A percentile compares a stretch with the other conserved stretches of the same genome.
Conservation (phyloP, 2,888 invertebrate genomes). For the Diploptera punctata region DNA sequence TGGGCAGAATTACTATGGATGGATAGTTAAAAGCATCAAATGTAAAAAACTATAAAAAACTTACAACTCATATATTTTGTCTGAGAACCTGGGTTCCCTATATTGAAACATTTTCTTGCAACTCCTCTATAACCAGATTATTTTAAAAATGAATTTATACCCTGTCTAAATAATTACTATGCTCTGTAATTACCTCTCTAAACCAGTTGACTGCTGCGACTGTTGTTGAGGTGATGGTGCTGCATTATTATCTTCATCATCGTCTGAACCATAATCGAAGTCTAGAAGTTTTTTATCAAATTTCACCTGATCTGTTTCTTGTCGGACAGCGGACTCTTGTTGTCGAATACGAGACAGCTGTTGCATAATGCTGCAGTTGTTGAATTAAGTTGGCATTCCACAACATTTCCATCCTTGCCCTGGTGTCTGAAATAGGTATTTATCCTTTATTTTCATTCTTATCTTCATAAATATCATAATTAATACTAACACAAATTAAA, state of each 20-base stretch:
- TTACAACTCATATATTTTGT: too few species aligned
- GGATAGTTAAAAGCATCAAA: too few species aligned
- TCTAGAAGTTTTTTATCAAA: conserved; percentile 86
- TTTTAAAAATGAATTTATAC: too few species aligned
- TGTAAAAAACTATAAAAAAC: too few species aligned
- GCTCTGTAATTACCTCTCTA: conserved; percentile 26
- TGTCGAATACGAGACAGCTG: conserved; percentile 60
- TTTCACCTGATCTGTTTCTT: conserved; percentile 57
- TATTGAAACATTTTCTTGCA: too few species aligned
- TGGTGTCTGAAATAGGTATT: conserved; percentile 10
- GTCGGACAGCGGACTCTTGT: conserved; percentile 37
- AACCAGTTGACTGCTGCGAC: conserved; percentile 33
- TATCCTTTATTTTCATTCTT: too few species aligned
- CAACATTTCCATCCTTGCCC: conserved; percentile 48
- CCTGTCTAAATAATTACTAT: background rate
- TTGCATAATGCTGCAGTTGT: conserved; percentile 68
- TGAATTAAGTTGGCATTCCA: conserved; percentile 54
- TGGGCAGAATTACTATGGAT: too few species aligned
- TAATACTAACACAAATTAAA: too few species aligned
- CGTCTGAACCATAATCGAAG: conserved; percentile 93
- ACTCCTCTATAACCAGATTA: too few species aligned
- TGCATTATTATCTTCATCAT: conserved; percentile 69
- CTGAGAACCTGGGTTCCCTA: too few species aligned
- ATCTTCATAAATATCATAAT: too few species aligned
- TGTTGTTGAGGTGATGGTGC: conserved; percentile 46